Conservation (phyloP, 2,797 vertebrate species). For the Amblyraja radiata region DNA sequence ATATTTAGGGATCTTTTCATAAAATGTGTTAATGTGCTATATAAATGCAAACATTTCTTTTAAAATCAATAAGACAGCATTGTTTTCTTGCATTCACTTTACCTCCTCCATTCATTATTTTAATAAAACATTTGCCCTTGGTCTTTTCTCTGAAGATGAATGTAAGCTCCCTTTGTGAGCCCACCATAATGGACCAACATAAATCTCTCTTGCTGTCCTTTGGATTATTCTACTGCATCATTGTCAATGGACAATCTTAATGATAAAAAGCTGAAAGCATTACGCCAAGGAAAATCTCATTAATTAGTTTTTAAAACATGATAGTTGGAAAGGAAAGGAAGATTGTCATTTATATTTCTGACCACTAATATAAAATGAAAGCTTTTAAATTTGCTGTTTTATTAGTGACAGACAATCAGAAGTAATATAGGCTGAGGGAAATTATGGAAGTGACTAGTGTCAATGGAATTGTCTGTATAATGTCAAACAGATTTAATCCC, state of each 20-base stretch:
- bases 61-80: background rate
- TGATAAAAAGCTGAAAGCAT: background rate
- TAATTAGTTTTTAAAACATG: conserved; percentile 1
- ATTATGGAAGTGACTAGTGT: background rate
- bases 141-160: conserved; percentile 19
- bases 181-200: background rate
- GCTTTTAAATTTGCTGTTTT: background rate
- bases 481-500: background rate
- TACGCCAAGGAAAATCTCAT: background rate
- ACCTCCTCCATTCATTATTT: conserved; percentile 16
- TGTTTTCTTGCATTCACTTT: conserved; percentile 6
- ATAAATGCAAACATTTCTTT: background rate
- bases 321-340: background rate
- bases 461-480: background rate
- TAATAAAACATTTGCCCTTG: background rate
- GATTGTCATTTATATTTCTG: background rate
- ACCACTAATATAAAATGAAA: background rate
- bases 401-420: background rate
- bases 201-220: conserved; percentile 26
- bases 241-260: background rate
- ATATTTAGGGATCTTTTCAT: too few relatives aligned
- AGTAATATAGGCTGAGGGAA: background rate
- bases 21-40: background rate
- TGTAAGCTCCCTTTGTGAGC: background rate
- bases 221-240: background rate